These are phyloP conservation scores for Anguilla obscura DNA, from an alignment of 2,797 vertebrate species.

Conservation along the genomic window DNA sequence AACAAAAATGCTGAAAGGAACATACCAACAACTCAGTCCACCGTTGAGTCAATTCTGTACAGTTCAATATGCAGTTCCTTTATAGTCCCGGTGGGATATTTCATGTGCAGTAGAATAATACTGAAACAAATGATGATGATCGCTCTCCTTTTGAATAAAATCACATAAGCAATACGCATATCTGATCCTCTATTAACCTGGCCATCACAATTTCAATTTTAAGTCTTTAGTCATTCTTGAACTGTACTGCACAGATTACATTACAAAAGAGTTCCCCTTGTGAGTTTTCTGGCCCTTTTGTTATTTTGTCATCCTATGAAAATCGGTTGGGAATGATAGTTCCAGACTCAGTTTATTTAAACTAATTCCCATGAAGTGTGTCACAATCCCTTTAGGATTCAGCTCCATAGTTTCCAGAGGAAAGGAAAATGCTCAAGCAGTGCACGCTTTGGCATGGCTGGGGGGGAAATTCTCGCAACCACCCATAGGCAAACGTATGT, in stretches of 20 bases:
- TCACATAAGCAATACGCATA: neutral
- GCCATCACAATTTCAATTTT: neutral
- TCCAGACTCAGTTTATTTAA: neutral
- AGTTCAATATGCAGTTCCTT: neutral
- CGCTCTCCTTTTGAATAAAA: neutral
- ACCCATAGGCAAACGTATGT: neutral
- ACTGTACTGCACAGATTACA: neutral
- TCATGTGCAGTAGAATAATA: neutral
- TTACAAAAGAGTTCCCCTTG: neutral
- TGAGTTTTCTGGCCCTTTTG: neutral
- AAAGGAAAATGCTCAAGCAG: neutral
- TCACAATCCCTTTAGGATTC: neutral
- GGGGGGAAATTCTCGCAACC: neutral
- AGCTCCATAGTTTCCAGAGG: neutral
- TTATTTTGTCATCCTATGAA: neutral
- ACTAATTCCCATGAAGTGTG: neutral
- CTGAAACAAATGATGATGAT: neutral
- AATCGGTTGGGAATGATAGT: neutral
- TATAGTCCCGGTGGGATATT: neutral
- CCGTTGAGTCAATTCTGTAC: neutral
- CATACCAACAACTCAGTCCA: neutral
- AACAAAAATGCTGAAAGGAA: neutral
- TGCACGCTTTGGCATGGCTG: neutral
- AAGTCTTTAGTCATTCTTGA: neutral
- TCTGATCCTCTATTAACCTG: neutral